Conservation (phyloP, 2,888 invertebrate genomes). For the Drosophila melanocephala region DNA sequence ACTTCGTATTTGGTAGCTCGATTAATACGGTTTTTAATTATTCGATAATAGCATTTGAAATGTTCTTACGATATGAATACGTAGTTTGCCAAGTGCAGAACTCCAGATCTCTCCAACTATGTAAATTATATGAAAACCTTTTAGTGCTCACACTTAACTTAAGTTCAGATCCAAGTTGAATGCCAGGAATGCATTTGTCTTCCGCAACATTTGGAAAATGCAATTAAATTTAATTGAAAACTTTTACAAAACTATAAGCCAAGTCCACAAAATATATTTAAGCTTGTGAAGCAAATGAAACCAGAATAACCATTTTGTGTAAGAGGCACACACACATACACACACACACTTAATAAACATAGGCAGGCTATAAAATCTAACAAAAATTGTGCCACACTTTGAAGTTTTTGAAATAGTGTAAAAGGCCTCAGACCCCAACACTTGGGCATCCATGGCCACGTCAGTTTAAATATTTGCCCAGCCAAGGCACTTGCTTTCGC, state of each 20-base stretch:
- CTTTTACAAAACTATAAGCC: conserved; percentile 55
- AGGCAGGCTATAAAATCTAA: conserved; percentile 26
- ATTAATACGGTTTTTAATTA: conserved; percentile 68
- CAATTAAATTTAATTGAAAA: conserved; percentile 52
- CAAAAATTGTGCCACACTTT: conserved; percentile 54
- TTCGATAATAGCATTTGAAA: conserved; percentile 40
- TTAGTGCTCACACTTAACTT: conserved; percentile 6
- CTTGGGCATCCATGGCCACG: conserved; percentile 35
- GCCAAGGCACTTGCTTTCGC: conserved; percentile 17
- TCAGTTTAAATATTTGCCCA: conserved; percentile 55
- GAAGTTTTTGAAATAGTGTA: conserved; percentile 48
- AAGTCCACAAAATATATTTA: conserved; percentile 21
- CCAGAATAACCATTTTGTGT: conserved; percentile 64
- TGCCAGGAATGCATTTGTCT: conserved; percentile 19
- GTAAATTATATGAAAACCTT: conserved; percentile 32
- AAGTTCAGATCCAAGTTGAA: conserved; percentile 6
- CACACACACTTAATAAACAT: conserved; percentile 6
- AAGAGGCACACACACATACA: conserved; percentile 39
- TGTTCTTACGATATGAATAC: conserved; percentile 49
- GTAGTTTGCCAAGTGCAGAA: conserved; percentile 3
- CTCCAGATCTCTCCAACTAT: background rate
- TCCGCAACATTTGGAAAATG: conserved; percentile 13
- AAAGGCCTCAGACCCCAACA: conserved; percentile 1
- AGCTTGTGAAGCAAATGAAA: conserved; percentile 48
- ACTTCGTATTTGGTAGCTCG: conserved; percentile 12